Conservation (phyloP, 1,140 invertebrate species). For the Mizuhopecten yessoensis region DNA sequence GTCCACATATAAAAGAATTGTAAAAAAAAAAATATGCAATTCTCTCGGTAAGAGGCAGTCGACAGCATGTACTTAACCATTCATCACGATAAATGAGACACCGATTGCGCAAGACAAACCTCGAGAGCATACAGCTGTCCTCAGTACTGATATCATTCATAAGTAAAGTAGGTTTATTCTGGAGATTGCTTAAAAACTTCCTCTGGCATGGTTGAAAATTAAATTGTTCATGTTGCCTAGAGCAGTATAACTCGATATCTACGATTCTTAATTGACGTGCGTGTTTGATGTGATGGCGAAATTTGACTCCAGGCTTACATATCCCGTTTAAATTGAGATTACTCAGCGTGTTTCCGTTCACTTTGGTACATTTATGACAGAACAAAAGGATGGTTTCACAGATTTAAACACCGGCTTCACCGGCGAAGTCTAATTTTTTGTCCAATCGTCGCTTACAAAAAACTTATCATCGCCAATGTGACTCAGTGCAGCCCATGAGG, state of each 20-base stretch:
- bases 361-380: neutral
- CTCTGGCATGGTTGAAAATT: constrained; percentile 38
- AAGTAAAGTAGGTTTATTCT: neutral
- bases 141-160: neutral
- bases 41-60: neutral
- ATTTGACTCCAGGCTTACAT: constrained; percentile 20
- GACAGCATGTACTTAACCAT: neutral
- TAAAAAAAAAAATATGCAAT: neutral
- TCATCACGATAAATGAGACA: too few relatives aligned
- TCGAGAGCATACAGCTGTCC: neutral
- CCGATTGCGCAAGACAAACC: too few relatives aligned
- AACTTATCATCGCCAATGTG: neutral
- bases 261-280: constrained; percentile 1
- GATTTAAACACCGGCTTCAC: neutral
- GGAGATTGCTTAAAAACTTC: neutral
- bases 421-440: neutral
- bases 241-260: constrained; percentile 16
- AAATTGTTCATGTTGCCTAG: constrained; percentile 14
- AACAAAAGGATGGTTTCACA: neutral
- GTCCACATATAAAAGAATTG: neutral
- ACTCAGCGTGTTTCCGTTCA: neutral
- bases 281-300: neutral
- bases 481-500: neutral
- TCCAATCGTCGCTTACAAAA: neutral
- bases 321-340: constrained; percentile 9